Evolutionary conservation across 2,797 vertebrate species (phyloP).

Genomic region (Carcharodon carcharias): DNA sequence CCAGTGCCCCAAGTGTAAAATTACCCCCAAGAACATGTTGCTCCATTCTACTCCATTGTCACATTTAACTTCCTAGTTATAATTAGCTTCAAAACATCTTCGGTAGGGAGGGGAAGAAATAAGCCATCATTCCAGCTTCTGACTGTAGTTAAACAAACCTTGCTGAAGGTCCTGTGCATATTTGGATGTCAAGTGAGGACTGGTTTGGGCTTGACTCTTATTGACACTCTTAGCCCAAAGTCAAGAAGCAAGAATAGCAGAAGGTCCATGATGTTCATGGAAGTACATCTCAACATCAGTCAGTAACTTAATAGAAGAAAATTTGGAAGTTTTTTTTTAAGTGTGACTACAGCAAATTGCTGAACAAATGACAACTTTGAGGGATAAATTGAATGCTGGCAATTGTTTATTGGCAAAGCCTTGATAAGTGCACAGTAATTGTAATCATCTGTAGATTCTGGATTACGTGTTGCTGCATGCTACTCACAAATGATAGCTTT

Average conservation of each 20-base stretch:
- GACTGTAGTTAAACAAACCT: neutral
- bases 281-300: neutral
- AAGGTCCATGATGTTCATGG: neutral
- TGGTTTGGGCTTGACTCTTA: neutral
- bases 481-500: neutral
- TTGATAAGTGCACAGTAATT: neutral
- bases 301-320: neutral
- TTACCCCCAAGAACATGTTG: neutral
- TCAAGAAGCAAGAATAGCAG: neutral
- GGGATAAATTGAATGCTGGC: neutral
- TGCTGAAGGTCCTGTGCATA: neutral
- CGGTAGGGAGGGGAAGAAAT: neutral
- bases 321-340: neutral
- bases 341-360: neutral
- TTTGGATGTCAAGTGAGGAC: neutral
- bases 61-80: neutral
- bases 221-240: neutral
- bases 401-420: neutral
- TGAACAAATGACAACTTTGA: neutral
- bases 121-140: neutral
- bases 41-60: neutral
- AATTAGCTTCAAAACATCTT: neutral
- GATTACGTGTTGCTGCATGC: neutral
- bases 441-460: neutral
- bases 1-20: neutral